Evolutionary conservation across 2,888 invertebrate genomes (phyloP).

Genomic region (Harpalus rubripes): DNA sequence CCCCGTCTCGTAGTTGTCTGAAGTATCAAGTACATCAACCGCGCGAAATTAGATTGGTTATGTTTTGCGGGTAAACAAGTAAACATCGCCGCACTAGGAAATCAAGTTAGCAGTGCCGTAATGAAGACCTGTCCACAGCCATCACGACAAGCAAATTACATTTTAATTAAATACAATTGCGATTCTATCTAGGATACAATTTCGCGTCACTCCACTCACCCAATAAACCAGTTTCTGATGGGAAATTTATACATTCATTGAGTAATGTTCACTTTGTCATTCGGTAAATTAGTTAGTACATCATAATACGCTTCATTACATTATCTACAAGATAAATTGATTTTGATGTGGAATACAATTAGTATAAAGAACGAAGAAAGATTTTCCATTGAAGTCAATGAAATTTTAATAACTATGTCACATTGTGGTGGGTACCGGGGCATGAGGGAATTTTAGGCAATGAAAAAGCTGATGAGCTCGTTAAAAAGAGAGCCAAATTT

Average conservation of each 20-base stretch:
- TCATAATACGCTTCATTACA: background rate
- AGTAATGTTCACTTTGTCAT: background rate
- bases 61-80: conserved; percentile 2
- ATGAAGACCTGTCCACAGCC: background rate
- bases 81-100: conserved; percentile 1
- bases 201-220: background rate
- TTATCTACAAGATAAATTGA: too few species aligned
- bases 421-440: too few species aligned
- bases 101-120: background rate
- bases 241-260: background rate
- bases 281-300: background rate
- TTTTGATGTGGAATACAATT: too few species aligned
- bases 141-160: conserved; percentile 8
- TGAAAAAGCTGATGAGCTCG: too few species aligned
- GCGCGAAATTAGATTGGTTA: conserved; percentile 1
- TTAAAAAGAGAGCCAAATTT: too few species aligned
- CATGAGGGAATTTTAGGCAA: too few species aligned
- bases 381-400: too few species aligned
- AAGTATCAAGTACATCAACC: background rate
- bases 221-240: background rate
- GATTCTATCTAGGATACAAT: conserved; percentile 1
- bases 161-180: conserved; percentile 19
- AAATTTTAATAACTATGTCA: too few species aligned
- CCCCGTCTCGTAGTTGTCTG: too few species aligned
- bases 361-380: too few species aligned